Percentiles rank a stretch among this genome's conserved stretches.
These are phyloP conservation scores for Volucella inflata DNA, from an alignment of 2,888 invertebrate species.

Conservation along the genomic window DNA sequence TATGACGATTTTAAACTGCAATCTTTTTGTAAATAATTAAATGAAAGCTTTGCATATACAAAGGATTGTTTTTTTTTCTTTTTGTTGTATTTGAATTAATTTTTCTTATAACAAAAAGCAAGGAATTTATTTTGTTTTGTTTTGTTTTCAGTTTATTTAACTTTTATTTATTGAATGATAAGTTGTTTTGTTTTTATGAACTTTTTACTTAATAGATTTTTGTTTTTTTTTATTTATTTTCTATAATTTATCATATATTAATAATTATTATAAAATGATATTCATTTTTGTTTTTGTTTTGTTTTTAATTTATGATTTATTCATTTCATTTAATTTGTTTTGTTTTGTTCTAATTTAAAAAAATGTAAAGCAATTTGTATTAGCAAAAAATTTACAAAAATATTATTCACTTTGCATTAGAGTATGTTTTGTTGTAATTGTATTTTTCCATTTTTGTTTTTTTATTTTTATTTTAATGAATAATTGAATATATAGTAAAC, in stretches of 20 bases:
- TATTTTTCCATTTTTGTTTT: slow-evolving; percentile 32
- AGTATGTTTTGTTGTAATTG: slow-evolving; percentile 61
- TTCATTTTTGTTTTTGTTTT: slow-evolving; percentile 43
- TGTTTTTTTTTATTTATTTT: slow-evolving; percentile 50
- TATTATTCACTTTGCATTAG: slow-evolving; percentile 73
- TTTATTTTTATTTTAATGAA: slow-evolving; percentile 64
- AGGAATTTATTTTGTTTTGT: slow-evolving; percentile 57
- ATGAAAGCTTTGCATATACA: slow-evolving; percentile 70
- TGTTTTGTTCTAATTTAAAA: slow-evolving; percentile 61
- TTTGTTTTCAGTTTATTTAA: slow-evolving; percentile 42
- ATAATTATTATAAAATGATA: slow-evolving; percentile 71
- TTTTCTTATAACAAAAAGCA: slow-evolving; percentile 63
- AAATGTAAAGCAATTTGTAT: slow-evolving; percentile 76
- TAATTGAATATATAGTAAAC: slow-evolving; percentile 65
- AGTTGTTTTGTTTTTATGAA: slow-evolving; percentile 57
- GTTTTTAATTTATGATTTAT: slow-evolving; percentile 45
- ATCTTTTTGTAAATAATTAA: slow-evolving; percentile 17
- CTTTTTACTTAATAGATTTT: slow-evolving; percentile 39
- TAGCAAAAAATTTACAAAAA: slow-evolving; percentile 76
- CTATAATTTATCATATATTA: slow-evolving; percentile 65
- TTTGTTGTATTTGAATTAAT: background rate
- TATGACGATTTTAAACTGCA: slow-evolving; percentile 22
- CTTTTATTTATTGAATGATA: slow-evolving; percentile 60
- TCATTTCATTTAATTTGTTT: no score
- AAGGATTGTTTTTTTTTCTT: slow-evolving; percentile 51